A percentile compares a stretch with the other conserved stretches of the same genome.
phyloP scores from a whole-genome alignment of 2,797 vertebrate genomes.

The Anguilla marmorata region DNA sequence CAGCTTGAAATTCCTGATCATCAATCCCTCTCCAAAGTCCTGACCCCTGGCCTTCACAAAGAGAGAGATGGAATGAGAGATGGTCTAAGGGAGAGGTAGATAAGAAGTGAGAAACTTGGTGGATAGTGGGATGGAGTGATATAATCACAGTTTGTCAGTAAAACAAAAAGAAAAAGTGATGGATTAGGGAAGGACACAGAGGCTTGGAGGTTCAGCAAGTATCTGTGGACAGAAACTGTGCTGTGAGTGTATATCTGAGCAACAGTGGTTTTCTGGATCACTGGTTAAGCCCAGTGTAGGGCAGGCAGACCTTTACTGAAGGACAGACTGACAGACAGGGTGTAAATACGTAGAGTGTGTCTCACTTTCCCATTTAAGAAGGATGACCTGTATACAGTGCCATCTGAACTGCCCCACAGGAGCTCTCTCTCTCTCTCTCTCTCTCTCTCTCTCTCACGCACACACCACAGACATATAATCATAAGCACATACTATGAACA shows the following conservation, averaged over 20 bases:
- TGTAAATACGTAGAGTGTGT: not conserved
- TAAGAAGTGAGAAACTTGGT: not conserved
- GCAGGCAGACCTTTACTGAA: not conserved
- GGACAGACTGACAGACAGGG: not conserved
- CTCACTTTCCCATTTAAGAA: constrained; percentile 1
- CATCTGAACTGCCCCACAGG: not conserved
- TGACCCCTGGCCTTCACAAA: not conserved
- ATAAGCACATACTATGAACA: constrained; percentile 2
- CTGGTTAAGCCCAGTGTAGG: not conserved
- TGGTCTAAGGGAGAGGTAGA: not conserved
- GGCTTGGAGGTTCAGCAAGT: not conserved
- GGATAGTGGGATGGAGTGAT: not conserved
- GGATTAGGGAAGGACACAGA: not conserved
- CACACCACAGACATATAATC: constrained; percentile 6
- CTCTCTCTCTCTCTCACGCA: not conserved
- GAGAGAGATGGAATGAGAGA: not conserved
- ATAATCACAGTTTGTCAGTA: not conserved
- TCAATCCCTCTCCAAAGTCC: not conserved
- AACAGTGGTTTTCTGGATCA: not conserved
- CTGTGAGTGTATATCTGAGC: not conserved
- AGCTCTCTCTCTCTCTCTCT: not conserved
- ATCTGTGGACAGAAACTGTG: not conserved
- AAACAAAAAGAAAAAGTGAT: not conserved
- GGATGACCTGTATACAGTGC: not conserved
- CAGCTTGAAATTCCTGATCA: not conserved